Evolutionary conservation across 2,888 invertebrate species (phyloP).

Genomic region (Drosophila pseudotakahashii): DNA sequence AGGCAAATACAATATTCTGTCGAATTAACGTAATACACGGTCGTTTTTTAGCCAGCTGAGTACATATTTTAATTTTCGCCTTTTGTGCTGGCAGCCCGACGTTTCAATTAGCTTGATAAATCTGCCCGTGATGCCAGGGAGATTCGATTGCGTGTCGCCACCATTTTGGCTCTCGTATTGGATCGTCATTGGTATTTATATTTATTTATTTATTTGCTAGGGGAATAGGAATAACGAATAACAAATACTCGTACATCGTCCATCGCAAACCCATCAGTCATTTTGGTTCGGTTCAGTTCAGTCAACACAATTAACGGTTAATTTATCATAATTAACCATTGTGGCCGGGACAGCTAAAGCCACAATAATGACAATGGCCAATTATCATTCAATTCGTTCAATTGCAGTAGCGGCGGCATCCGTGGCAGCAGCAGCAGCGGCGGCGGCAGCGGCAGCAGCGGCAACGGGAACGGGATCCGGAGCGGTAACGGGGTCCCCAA

Average conservation of each 20-base stretch:
- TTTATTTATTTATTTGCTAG: not conserved
- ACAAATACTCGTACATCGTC: not conserved
- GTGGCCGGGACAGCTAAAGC: conserved; percentile 57
- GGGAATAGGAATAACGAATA: not conserved
- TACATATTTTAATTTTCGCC: conserved; percentile 74
- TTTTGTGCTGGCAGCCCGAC: conserved; percentile 42
- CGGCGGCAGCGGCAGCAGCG: conserved; percentile 66
- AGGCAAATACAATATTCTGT: conserved; percentile 43
- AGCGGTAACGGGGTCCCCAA: conserved; percentile 53
- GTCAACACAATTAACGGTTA: conserved; percentile 77
- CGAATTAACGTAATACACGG: conserved; percentile 37
- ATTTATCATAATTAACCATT: conserved; percentile 81
- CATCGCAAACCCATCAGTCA: conserved; percentile 39
- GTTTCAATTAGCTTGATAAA: conserved; percentile 54
- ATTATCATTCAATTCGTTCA: conserved; percentile 81
- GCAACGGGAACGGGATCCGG: conserved; percentile 60
- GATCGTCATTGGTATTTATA: not conserved
- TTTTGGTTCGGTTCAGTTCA: conserved; percentile 71
- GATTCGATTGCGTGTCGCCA: conserved; percentile 34
- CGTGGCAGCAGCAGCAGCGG: conserved; percentile 59
- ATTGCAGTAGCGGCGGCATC: conserved; percentile 69
- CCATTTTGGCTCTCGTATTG: conserved; percentile 27
- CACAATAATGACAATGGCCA: conserved; percentile 73
- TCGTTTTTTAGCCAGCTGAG: conserved; percentile 56
- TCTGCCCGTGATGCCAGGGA: conserved; percentile 33